Percentiles rank a stretch among this genome's conserved stretches.
phyloP scores from a whole-genome alignment of 2,113 vertebrate species.

The Hippocampus barbouri region DNA sequence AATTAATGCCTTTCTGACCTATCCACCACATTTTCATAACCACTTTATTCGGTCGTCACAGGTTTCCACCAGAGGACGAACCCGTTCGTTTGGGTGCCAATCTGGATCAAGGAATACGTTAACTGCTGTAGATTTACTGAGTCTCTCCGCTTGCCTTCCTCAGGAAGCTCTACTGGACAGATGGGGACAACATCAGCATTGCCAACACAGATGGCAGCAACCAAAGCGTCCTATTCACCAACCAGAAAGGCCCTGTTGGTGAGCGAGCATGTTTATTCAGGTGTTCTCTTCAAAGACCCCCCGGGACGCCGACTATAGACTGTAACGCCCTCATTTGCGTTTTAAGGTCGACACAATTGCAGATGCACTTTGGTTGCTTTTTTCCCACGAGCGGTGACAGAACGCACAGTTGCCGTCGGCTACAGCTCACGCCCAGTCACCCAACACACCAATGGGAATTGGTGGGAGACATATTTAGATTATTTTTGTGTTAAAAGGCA shows the following conservation, averaged over 20 bases:
- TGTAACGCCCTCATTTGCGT: too few relatives aligned
- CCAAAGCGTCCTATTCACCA: constrained; percentile 82
- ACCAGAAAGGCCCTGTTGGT: constrained; percentile 92
- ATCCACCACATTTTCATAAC: background rate
- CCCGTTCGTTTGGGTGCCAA: background rate
- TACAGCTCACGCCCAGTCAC: too few relatives aligned
- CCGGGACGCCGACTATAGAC: background rate
- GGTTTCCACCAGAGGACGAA: background rate
- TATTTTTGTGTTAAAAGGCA: background rate
- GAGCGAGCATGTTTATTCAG: constrained; percentile 37
- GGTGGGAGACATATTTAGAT: background rate
- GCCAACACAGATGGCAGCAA: constrained; percentile 94
- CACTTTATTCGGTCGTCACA: background rate
- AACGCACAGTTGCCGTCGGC: background rate
- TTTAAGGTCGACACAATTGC: background rate
- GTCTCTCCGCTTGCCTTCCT: constrained; percentile 8
- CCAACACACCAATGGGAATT: too few relatives aligned
- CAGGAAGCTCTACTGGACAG: constrained; percentile 97
- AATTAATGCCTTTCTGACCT: background rate
- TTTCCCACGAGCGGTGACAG: too few relatives aligned
- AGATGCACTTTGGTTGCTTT: too few relatives aligned
- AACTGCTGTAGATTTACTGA: background rate
- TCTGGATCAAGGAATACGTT: background rate
- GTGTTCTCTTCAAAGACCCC: background rate
- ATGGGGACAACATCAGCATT: constrained; percentile 92